phyloP scores from a whole-genome alignment of 2,797 vertebrate genomes.

The Cyprinodon diabolis region DNA sequence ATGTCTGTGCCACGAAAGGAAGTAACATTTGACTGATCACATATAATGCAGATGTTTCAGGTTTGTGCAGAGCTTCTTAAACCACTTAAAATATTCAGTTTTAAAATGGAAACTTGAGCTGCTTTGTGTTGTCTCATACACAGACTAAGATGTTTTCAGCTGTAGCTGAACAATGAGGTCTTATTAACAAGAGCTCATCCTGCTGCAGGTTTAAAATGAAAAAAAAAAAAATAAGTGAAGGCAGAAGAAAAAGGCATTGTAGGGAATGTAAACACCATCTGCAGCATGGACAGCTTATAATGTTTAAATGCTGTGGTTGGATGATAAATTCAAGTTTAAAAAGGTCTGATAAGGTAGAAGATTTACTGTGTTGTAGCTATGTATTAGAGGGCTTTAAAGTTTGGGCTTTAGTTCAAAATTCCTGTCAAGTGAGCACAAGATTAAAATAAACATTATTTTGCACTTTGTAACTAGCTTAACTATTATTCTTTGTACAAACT shows the following conservation, averaged over 20 bases:
- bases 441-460: neutral
- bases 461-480: neutral
- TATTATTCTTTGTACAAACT: neutral
- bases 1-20: conserved; percentile 53
- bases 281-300: conserved; percentile 1
- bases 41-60: conserved; percentile 32
- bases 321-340: conserved; percentile 1
- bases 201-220: conserved; percentile 33
- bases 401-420: conserved; percentile 1
- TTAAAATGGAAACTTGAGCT: conserved; percentile 44
- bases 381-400: neutral
- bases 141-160: conserved; percentile 63
- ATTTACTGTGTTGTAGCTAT: neutral
- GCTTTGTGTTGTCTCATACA: conserved; percentile 31
- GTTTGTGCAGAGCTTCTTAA: conserved; percentile 25
- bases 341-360: neutral
- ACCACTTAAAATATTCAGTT: conserved; percentile 35
- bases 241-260: conserved; percentile 11
- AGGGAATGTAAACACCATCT: neutral
- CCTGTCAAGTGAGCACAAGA: conserved; percentile 1
- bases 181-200: conserved; percentile 44
- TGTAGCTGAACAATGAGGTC: conserved; percentile 61
- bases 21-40: conserved; percentile 47
- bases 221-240: conserved; percentile 4
- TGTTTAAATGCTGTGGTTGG: conserved; percentile 1